Conservation (phyloP, 2,888 invertebrate genomes). For the Chrysolina americana region DNA sequence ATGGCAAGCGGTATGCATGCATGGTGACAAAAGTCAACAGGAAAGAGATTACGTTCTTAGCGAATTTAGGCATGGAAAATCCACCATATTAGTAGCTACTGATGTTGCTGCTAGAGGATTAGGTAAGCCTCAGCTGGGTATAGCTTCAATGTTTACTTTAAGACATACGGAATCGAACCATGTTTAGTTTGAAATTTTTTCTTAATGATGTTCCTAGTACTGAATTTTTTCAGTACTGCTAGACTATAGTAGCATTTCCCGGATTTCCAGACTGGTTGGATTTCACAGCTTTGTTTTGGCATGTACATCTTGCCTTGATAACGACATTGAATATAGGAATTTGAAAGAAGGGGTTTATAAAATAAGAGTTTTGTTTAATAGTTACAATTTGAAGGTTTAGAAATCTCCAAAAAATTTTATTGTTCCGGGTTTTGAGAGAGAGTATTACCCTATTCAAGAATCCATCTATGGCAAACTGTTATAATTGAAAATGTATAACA, state of each 20-base stretch:
- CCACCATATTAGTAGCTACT: constrained; percentile 94
- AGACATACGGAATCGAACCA: constrained; percentile 48
- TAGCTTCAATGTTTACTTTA: not conserved
- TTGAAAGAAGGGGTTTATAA: too few species aligned
- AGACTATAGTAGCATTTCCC: constrained; percentile 59
- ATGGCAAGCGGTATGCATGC: constrained; percentile 88
- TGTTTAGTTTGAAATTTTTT: constrained; percentile 48
- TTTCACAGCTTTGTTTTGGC: constrained; percentile 15
- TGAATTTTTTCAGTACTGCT: constrained; percentile 29
- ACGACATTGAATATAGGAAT: not conserved
- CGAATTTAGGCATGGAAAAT: constrained; percentile 90
- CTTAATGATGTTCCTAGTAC: constrained; percentile 14
- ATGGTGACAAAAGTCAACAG: constrained; percentile 96
- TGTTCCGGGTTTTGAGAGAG: too few species aligned
- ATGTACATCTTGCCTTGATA: not conserved
- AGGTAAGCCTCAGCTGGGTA: constrained; percentile 77
- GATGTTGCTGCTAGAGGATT: constrained; percentile 98
- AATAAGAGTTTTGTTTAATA: too few species aligned
- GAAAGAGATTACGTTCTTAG: constrained; percentile 93
- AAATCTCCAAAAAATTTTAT: too few species aligned
- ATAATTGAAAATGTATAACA: too few species aligned
- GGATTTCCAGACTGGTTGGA: constrained; percentile 69
- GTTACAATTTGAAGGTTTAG: too few species aligned
- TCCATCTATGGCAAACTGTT: too few species aligned
- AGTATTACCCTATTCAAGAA: too few species aligned